A percentile compares a stretch with the other conserved stretches of the same genome.
Evolutionary conservation across 2,797 vertebrate species (phyloP).

Genomic region (Microctenopoma lineatum): DNA sequence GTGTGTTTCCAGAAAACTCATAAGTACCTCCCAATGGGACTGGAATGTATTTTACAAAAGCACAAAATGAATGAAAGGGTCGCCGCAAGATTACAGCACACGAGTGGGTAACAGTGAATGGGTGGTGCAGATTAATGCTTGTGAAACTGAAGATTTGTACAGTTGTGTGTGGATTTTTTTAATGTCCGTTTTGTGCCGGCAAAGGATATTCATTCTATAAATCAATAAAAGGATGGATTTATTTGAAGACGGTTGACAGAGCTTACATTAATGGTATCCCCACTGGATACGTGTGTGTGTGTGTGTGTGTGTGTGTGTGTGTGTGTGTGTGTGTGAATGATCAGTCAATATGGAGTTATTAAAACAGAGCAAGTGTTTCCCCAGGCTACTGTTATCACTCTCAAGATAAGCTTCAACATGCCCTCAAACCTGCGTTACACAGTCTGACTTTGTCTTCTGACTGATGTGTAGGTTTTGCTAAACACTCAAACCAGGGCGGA

Average conservation of each 20-base stretch:
- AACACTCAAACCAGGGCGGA: constrained; percentile 33
- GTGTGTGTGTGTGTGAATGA: constrained; percentile 30
- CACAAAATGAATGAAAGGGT: constrained; percentile 44
- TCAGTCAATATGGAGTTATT: constrained; percentile 44
- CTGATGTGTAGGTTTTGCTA: constrained; percentile 42
- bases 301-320: background rate
- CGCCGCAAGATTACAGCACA: constrained; percentile 26
- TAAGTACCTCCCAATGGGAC: constrained; percentile 36
- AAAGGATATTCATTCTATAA: constrained; percentile 23
- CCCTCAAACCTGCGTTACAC: constrained; percentile 23
- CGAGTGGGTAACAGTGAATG: background rate
- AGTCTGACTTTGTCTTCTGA: constrained; percentile 31
- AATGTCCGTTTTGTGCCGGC: constrained; percentile 6
- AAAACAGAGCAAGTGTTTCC: constrained; percentile 30
- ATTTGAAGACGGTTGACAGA: constrained; percentile 20
- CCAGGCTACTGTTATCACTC: constrained; percentile 37
- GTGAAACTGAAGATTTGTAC: background rate
- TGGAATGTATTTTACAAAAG: constrained; percentile 43
- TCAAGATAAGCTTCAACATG: constrained; percentile 26
- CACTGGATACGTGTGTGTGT: constrained; percentile 25
- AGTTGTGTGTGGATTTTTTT: constrained; percentile 16
- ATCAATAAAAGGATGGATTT: constrained; percentile 35
- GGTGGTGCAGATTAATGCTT: background rate
- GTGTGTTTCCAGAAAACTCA: constrained; percentile 62
- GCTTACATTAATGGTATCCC: constrained; percentile 38